Percentiles rank a stretch among this genome's conserved stretches.
phyloP scores from a whole-genome alignment of 2,888 invertebrate genomes.

The Nemapogon koenigi region DNA sequence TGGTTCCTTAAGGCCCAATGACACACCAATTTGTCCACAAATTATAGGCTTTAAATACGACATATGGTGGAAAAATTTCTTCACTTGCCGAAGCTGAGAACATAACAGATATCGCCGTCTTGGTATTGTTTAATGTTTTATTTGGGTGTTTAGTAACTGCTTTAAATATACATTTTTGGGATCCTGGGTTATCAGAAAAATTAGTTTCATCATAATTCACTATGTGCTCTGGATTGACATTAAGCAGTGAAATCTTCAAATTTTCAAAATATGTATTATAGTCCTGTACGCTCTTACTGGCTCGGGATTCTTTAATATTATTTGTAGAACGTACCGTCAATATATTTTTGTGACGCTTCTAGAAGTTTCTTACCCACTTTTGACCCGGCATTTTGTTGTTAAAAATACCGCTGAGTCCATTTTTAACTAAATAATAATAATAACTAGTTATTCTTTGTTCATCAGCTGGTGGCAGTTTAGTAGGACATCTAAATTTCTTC shows the following conservation, averaged over 20 bases:
- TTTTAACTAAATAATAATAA: constrained; percentile 16
- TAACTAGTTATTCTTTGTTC: background rate
- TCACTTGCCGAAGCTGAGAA: background rate
- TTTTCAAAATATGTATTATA: constrained; percentile 15
- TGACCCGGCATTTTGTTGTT: constrained; percentile 15
- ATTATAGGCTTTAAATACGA: background rate
- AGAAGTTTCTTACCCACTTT: constrained; percentile 15
- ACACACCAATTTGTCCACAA: background rate
- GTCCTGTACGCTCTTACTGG: constrained; percentile 14
- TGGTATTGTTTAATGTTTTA: background rate
- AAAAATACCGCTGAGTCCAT: constrained; percentile 13
- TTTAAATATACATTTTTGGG: background rate
- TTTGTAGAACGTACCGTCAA: constrained; percentile 14
- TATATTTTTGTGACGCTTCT: constrained; percentile 13
- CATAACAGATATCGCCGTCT: background rate
- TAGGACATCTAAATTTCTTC: background rate
- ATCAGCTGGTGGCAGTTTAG: background rate
- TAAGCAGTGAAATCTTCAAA: constrained; percentile 11
- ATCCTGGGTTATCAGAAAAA: background rate
- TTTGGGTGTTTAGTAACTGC: background rate
- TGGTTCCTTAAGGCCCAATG: too few species aligned
- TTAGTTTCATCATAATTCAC: background rate
- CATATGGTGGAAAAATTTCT: background rate
- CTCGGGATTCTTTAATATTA: constrained; percentile 16
- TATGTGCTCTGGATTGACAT: background rate